Conservation (phyloP, 2,797 vertebrate species). For the Molossus alvarezi region DNA sequence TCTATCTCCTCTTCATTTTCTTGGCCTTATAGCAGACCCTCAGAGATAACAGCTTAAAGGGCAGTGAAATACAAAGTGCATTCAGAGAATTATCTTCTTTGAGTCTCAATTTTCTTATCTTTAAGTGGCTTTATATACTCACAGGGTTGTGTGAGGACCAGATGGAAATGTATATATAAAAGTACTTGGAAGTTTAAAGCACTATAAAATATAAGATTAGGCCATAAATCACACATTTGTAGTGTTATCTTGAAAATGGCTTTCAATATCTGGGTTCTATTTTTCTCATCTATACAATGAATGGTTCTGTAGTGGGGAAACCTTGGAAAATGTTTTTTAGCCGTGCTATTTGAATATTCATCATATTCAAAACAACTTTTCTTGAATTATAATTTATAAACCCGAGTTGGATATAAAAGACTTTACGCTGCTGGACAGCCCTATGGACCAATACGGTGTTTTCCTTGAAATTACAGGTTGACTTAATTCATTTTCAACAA, state of each 20-base stretch:
- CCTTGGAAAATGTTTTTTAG: conserved; percentile 21
- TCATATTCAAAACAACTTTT: background rate
- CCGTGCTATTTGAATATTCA: conserved; percentile 60
- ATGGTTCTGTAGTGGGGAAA: conserved; percentile 1
- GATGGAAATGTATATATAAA: conserved; percentile 48
- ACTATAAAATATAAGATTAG: conserved; percentile 51
- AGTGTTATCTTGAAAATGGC: background rate
- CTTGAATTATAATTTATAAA: conserved; percentile 28
- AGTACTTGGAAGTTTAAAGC: conserved; percentile 47
- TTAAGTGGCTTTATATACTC: conserved; percentile 55
- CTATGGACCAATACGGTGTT: background rate
- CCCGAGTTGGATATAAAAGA: background rate
- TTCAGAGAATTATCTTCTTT: conserved; percentile 55
- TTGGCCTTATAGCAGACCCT: conserved; percentile 39
- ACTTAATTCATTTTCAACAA: conserved; percentile 32
- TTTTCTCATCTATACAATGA: conserved; percentile 61
- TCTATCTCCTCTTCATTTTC: conserved; percentile 56
- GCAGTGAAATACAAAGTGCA: conserved; percentile 46
- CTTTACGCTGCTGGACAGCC: background rate
- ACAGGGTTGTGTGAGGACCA: conserved; percentile 24
- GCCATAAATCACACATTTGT: conserved; percentile 28
- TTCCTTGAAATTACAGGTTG: background rate
- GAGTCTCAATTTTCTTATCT: conserved; percentile 61
- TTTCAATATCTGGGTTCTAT: conserved; percentile 41
- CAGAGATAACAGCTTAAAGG: conserved; percentile 49